A percentile compares a stretch with the other conserved stretches of the same genome.
Evolutionary conservation across 2,888 invertebrate genomes (phyloP).

Genomic region (Congeria kusceri): DNA sequence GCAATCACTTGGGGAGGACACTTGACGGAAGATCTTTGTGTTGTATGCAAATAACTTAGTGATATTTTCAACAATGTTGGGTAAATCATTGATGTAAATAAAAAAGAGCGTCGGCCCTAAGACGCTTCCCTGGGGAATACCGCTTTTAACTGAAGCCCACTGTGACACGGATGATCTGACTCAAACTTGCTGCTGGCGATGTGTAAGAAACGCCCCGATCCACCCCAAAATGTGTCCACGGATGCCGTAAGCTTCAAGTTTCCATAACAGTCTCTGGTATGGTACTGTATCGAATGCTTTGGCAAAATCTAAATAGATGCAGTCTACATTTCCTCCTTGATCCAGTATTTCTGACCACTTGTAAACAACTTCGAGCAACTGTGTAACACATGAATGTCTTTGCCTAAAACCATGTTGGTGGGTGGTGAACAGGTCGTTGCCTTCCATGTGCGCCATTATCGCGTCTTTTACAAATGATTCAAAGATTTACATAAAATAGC

Average conservation of each 20-base stretch:
- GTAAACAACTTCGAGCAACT: background rate
- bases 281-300: too few species aligned
- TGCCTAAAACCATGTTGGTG: background rate
- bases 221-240: conserved; percentile 23
- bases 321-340: background rate
- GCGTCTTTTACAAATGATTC: background rate
- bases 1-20: background rate
- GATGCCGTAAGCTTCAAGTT: conserved; percentile 35
- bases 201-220: conserved; percentile 31
- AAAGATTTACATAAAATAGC: background rate
- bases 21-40: conserved; percentile 22
- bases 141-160: conserved; percentile 40
- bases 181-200: conserved; percentile 30
- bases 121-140: conserved; percentile 53
- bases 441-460: background rate
- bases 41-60: conserved; percentile 44
- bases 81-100: conserved; percentile 39
- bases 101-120: conserved; percentile 35
- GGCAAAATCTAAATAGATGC: too few species aligned
- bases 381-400: background rate
- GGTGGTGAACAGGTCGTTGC: background rate
- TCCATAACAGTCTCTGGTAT: conserved; percentile 25
- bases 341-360: background rate
- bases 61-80: conserved; percentile 10
- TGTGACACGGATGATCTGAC: conserved; percentile 23